These are phyloP conservation scores for Cheilosia vulpina DNA, from an alignment of 2,888 invertebrate species.

Conservation along the genomic window DNA sequence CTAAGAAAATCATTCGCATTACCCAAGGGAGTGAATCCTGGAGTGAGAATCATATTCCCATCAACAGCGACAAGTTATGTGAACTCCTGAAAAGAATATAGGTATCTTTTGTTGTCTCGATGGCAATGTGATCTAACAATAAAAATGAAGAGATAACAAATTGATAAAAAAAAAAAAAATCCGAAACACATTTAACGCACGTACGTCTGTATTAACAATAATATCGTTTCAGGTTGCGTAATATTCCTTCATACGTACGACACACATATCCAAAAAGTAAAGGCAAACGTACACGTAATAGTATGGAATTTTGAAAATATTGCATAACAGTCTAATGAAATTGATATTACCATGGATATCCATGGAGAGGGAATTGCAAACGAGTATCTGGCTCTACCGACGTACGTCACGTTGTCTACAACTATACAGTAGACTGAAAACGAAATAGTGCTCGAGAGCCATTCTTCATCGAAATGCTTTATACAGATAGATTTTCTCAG, in stretches of 20 bases:
- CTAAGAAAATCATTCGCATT: slow-evolving; percentile 23
- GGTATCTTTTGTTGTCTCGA: slow-evolving; percentile 70
- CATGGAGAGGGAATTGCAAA: slow-evolving; percentile 33
- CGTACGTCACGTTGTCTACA: slow-evolving; percentile 32
- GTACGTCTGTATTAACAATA: slow-evolving; percentile 27
- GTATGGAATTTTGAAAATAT: slow-evolving; percentile 64
- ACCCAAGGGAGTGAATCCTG: slow-evolving; percentile 21
- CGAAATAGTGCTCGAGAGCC: slow-evolving; percentile 29
- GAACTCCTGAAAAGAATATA: slow-evolving; percentile 50
- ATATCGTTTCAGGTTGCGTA: slow-evolving; percentile 60
- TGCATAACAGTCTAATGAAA: slow-evolving; percentile 66
- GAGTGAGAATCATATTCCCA: slow-evolving; percentile 56
- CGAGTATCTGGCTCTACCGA: neutral
- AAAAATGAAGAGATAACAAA: slow-evolving; percentile 50
- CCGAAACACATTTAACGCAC: neutral
- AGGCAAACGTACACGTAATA: slow-evolving; percentile 30
- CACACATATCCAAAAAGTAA: slow-evolving; percentile 52
- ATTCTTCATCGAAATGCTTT: slow-evolving; percentile 27
- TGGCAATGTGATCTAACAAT: slow-evolving; percentile 61
- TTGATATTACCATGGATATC: slow-evolving; percentile 64
- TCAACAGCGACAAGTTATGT: slow-evolving; percentile 53
- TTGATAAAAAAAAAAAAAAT: slow-evolving; percentile 30
- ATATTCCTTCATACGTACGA: slow-evolving; percentile 17
- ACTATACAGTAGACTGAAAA: slow-evolving; percentile 9
- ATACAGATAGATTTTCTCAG: slow-evolving; percentile 7